Evolutionary conservation across 1,140 invertebrate genomes (phyloP), one percentile per base, ranked within the genome.

Genomic region (Steinernema khuongi): DNA sequence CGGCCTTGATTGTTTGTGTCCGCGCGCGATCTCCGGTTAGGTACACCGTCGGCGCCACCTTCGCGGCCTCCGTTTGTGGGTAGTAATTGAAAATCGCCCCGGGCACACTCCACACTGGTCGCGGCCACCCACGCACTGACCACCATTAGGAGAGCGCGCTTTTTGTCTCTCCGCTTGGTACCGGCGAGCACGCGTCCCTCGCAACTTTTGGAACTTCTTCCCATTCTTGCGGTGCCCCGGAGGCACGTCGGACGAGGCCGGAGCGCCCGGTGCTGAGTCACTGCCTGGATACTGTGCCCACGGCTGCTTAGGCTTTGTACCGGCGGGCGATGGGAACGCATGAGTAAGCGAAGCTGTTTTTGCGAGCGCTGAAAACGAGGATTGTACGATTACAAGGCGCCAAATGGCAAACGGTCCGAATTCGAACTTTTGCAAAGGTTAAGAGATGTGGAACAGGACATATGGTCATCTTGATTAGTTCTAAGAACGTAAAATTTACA

Each of bases 1-100:
- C 36, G 50, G 7, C 50, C 50, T 60, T 60, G 50, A 60, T 60
- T 60, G 50, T 60, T 60, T 60, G 50, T 60, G 50, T 60, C 26
- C 50, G 4, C 50, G 2, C 7, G 22, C 50, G 50, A 60, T 60
- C 50, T 60, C 50, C 50, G 50, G 50, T 60, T 60, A 26, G 50
- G 50, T 60, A 60, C 50, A 60, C 50, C 4, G 50, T 60, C 50
- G 22, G 50, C 22, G 50, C 26, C 50, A 26, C 50, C 50, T 7
- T 4, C 11, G 50, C 50, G 26, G 50, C 22, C 50, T 11, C 50
- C 50, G 50, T 60, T 60, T 60, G 26, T 60, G 50, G 50, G 50
- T 60, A 60, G 50, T 60, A 60, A 60, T 60, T 60, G 50, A 60
- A 60, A 60, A 60, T 14, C 26, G 50, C 50, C 50, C 22, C 50